Percentiles rank a stretch among this genome's conserved stretches.
These are phyloP conservation scores for Andrena fulva DNA, from an alignment of 2,888 invertebrate species.

Conservation along the genomic window DNA sequence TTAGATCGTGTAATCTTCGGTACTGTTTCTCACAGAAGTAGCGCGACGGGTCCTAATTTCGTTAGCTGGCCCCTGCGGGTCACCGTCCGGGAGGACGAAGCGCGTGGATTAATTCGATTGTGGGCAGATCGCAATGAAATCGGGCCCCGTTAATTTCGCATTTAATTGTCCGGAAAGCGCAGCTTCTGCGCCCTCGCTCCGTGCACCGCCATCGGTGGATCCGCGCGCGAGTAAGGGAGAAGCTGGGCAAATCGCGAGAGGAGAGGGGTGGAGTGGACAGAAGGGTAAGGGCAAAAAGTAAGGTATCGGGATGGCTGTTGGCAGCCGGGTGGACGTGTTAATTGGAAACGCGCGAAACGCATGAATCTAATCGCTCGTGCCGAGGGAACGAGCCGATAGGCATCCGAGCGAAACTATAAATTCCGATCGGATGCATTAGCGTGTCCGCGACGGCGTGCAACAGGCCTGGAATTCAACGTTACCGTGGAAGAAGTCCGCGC, in stretches of 20 bases:
- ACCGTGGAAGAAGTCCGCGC: slow-evolving; percentile 40
- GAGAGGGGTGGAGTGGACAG: neutral
- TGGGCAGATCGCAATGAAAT: too few relatives aligned
- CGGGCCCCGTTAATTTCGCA: slow-evolving; percentile 49
- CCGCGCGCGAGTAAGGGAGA: too few relatives aligned
- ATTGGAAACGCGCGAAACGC: slow-evolving; percentile 76
- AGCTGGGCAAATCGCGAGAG: neutral
- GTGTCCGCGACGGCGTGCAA: slow-evolving; percentile 41
- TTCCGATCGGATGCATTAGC: slow-evolving; percentile 78
- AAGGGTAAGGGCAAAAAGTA: neutral
- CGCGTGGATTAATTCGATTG: too few relatives aligned
- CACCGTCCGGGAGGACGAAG: too few relatives aligned
- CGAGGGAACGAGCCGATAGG: slow-evolving; percentile 69
- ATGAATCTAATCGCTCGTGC: slow-evolving; percentile 77
- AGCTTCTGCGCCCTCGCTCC: neutral
- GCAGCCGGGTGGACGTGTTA: slow-evolving; percentile 71
- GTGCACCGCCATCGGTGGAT: neutral
- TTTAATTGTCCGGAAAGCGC: slow-evolving; percentile 55
- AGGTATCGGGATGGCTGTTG: slow-evolving; percentile 8
- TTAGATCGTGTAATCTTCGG: neutral
- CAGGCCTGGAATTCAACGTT: slow-evolving; percentile 48
- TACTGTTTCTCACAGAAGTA: neutral
- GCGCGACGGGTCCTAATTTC: neutral
- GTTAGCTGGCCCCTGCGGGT: neutral
- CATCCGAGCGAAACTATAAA: slow-evolving; percentile 76